Base-by-base conservation (phyloP, 2,888 invertebrate genomes). In the Cremastobaeus sp. region DNA sequence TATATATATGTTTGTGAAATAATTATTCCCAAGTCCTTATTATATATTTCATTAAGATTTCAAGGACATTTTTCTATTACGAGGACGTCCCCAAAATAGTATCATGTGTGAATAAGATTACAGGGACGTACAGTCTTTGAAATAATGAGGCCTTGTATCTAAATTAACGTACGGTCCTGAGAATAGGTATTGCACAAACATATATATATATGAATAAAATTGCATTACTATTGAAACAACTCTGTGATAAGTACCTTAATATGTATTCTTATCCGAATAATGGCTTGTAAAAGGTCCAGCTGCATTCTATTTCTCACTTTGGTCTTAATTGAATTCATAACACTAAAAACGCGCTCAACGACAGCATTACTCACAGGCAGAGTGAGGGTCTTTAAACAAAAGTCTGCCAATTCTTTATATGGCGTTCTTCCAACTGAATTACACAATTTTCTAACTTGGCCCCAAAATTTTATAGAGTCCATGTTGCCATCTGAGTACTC, bases 341-440 rank as follows among this genome's bases (percentile, higher is more conserved):
- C 21, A 0, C 68, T 76, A 21, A 78, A 78, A n/a, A 78, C 76
- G 34, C 76, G 32, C 34, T 79, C 78, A 4, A 77, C 78, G 6
- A 76, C 68, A 1, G 77, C 79, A 50, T 80, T 79, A 48, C 79
- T 80, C 15, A 77, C 57, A 0, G 77, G 76, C 15, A 78, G 15
- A 12, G 76, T 74, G 1, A 80, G 68, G 11, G 65, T 20, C 25
- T 72, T 66, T n/a, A 78, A 15, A 3, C 55, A 72, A 28, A 78
- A 78, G 21, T 35, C 11, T 0, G 76, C 70, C 2, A 79, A n/a
- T 17, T 78, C 70, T 43, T 35, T 45, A 11, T 35, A 59, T 8
- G 37, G 59, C 3, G 3, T n/a, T n/a, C n/a, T n/a, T n/a, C 47
- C 47, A 1, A 3, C 18, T 1, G 47, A 45, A n/a, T 32, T 32